A percentile compares a stretch with the other conserved stretches of the same genome.
Conservation (phyloP, 2,113 vertebrate genomes). For the Blennius ocellaris region DNA sequence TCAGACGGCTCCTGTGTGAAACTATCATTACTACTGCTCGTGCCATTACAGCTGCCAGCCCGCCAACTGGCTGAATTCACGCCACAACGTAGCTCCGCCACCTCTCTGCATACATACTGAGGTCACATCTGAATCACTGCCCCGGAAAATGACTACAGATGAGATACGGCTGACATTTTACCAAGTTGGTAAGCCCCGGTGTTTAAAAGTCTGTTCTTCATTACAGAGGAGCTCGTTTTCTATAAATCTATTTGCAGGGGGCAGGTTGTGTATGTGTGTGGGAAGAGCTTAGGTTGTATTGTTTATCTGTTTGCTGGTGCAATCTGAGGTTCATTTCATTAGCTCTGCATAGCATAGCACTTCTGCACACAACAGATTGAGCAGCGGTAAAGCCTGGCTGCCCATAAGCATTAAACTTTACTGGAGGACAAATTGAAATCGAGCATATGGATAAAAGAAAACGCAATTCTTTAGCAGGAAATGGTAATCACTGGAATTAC, state of each 20-base stretch:
- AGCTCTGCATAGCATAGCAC: constrained; percentile 28
- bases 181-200: neutral
- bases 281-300: constrained; percentile 10
- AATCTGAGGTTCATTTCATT: constrained; percentile 42
- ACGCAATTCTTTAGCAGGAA: neutral
- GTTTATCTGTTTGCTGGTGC: constrained; percentile 28
- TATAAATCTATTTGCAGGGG: neutral
- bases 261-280: neutral
- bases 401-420: constrained; percentile 18
- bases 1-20: constrained; percentile 34
- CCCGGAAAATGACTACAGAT: constrained; percentile 28
- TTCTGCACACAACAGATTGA: constrained; percentile 41
- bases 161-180: constrained; percentile 42
- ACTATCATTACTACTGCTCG: constrained; percentile 49
- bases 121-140: constrained; percentile 57
- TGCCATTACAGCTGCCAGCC: constrained; percentile 43
- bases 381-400: constrained; percentile 37
- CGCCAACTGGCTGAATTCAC: constrained; percentile 39
- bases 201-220: constrained; percentile 19
- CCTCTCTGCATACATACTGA: constrained; percentile 16
- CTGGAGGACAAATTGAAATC: constrained; percentile 24
- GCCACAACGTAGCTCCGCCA: neutral
- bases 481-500: constrained; percentile 20
- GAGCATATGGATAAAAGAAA: neutral
- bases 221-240: constrained; percentile 1